These are phyloP conservation scores for Sebastolobus alascanus DNA, from an alignment of 2,797 vertebrate genomes.

Conservation along the genomic window DNA sequence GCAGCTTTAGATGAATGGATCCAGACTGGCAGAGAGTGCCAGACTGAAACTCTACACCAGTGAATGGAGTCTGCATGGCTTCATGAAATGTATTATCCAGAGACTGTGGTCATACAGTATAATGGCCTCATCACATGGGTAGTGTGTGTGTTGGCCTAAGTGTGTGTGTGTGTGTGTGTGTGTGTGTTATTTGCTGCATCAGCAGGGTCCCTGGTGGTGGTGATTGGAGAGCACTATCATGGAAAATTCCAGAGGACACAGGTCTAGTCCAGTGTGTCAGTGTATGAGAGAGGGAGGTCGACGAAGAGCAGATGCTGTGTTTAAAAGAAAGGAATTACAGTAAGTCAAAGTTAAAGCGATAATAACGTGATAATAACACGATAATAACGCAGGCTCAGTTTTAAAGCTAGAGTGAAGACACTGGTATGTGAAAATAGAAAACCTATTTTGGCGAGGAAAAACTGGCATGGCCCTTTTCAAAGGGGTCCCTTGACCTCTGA, in stretches of 20 bases:
- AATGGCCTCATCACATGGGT: not conserved
- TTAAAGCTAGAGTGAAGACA: too few species aligned
- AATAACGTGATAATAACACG: too few species aligned
- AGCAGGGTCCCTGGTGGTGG: constrained; percentile 51
- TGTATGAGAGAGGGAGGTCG: too few species aligned
- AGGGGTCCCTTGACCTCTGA: too few species aligned
- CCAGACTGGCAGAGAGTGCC: not conserved
- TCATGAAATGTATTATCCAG: not conserved
- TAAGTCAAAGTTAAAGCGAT: too few species aligned
- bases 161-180: constrained; percentile 1
- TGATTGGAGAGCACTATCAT: constrained; percentile 39
- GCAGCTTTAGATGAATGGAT: not conserved
- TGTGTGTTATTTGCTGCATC: constrained; percentile 65
- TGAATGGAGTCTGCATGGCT: not conserved
- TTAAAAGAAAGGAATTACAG: too few species aligned
- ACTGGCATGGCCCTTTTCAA: too few species aligned
- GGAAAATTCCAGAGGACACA: constrained; percentile 65
- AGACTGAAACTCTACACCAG: constrained; percentile 12
- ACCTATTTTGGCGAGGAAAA: too few species aligned
- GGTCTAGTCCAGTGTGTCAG: constrained; percentile 3
- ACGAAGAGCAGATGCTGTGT: too few species aligned
- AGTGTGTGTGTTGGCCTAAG: not conserved
- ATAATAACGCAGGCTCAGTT: too few species aligned
- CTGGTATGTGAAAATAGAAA: too few species aligned
- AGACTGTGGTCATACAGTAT: not conserved